These are phyloP conservation scores for Nomada ferruginata DNA, from an alignment of 2,888 invertebrate species.

Conservation along the genomic window DNA sequence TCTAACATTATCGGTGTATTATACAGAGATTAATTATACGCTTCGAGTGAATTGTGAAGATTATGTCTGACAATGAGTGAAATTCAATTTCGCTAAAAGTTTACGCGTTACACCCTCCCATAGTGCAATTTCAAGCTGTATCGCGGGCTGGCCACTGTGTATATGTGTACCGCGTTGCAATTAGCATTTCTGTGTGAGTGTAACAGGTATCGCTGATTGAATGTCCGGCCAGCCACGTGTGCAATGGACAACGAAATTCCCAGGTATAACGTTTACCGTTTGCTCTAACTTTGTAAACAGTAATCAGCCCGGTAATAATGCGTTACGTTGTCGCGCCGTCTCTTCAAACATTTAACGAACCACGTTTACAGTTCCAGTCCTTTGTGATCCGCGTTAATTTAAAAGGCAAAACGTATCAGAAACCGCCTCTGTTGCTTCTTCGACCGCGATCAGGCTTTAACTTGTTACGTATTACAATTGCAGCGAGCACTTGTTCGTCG, in stretches of 20 bases:
- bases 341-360: slow-evolving; percentile 21
- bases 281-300: slow-evolving; percentile 43
- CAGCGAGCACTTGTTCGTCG: no score
- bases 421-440: neutral
- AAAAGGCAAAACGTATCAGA: neutral
- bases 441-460: neutral
- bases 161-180: slow-evolving; percentile 11
- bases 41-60: neutral
- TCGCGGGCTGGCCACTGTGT: neutral
- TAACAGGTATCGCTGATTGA: slow-evolving; percentile 33
- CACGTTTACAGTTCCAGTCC: neutral
- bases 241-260: slow-evolving; percentile 36
- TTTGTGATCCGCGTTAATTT: neutral
- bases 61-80: neutral
- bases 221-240: slow-evolving; percentile 13
- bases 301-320: slow-evolving; percentile 39
- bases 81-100: slow-evolving; percentile 8
- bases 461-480: neutral
- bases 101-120: neutral
- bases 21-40: slow-evolving; percentile 4
- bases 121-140: neutral
- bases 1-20: neutral
- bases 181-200: slow-evolving; percentile 25
- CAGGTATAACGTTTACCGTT: slow-evolving; percentile 29
- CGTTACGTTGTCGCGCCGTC: slow-evolving; percentile 14